phyloP scores from a whole-genome alignment of 2,888 invertebrate genomes.

The Loripinus fragilis region DNA sequence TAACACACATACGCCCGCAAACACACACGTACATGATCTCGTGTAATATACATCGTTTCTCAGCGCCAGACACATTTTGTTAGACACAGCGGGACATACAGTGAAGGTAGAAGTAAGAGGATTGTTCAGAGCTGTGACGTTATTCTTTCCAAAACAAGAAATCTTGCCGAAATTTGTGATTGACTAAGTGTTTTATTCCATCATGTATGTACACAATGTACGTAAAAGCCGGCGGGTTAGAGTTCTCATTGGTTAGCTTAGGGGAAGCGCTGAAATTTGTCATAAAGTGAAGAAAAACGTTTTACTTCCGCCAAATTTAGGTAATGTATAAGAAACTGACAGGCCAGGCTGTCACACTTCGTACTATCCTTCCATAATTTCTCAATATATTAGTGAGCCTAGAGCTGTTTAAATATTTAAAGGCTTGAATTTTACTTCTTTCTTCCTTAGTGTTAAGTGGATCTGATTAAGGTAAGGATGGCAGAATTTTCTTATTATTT shows the following conservation, averaged over 20 bases:
- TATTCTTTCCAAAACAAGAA: no score
- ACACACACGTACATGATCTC: no score
- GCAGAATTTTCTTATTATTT: no score
- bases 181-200: no score
- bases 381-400: not conserved
- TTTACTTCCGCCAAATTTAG: constrained; percentile 4
- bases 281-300: not conserved
- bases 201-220: no score
- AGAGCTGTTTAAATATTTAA: not conserved
- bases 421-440: not conserved
- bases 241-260: constrained; percentile 5
- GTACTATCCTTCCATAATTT: constrained; percentile 14
- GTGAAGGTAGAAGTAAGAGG: no score
- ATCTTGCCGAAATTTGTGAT: no score
- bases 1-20: no score
- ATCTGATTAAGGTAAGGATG: not conserved
- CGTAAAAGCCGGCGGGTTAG: not conserved
- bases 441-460: constrained; percentile 6
- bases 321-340: constrained; percentile 13
- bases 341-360: not conserved
- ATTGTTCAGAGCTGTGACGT: no score
- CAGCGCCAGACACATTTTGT: no score
- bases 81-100: no score
- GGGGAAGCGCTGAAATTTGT: constrained; percentile 2
- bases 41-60: no score